Evolutionary conservation across 64 coral and sea anemone species (phyloP).

Genomic region (Hydrozoanthus tunicans): DNA sequence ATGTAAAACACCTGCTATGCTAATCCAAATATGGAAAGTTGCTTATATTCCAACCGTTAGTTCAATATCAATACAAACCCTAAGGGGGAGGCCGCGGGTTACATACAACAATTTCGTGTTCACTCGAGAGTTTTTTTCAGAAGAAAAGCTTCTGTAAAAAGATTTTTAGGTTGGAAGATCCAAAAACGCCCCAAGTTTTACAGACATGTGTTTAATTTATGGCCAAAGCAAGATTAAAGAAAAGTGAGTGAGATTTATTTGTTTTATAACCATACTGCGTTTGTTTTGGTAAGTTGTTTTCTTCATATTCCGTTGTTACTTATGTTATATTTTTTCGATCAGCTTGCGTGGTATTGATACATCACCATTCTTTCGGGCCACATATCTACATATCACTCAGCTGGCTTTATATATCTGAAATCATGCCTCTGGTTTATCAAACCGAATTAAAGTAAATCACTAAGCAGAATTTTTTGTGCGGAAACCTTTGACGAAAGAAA

Average conservation of each 20-base stretch:
- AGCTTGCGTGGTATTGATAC: neutral
- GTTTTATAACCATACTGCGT: neutral
- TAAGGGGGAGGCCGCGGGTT: neutral
- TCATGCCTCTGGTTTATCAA: too few relatives aligned
- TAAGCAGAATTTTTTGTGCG: too few relatives aligned
- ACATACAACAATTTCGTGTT: neutral
- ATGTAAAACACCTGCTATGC: neutral
- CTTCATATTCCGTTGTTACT: neutral
- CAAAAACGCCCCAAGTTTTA: neutral
- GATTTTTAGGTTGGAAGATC: neutral
- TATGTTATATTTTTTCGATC: neutral
- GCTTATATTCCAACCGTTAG: neutral
- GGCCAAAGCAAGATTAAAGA: constrained; percentile 46
- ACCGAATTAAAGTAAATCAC: too few relatives aligned
- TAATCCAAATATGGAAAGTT: neutral
- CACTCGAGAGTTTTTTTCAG: neutral
- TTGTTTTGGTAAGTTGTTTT: neutral
- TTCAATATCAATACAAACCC: neutral
- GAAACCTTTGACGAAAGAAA: too few relatives aligned
- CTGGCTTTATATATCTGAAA: too few relatives aligned
- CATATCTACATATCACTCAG: too few relatives aligned
- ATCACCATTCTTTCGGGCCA: too few relatives aligned
- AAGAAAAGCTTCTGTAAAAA: neutral
- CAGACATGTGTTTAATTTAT: constrained; percentile 26
- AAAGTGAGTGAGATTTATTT: constrained; percentile 5